Evolutionary conservation across 92 coral and sea anemone genomes (phyloP), one percentile per base, ranked within the genome.

Genomic region (Zoanthus sociatus): DNA sequence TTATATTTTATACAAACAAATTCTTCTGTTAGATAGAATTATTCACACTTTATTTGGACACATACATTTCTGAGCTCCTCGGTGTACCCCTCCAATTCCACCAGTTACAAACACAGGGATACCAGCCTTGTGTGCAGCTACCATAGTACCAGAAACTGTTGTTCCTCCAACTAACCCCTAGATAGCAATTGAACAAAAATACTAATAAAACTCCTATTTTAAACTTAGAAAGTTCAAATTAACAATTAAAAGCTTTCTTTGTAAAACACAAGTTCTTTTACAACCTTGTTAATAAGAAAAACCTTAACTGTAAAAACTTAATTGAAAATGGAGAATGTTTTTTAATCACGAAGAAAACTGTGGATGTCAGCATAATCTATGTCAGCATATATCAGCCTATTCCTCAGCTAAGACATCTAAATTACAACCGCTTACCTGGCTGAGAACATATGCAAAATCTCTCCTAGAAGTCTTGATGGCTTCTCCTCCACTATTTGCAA

Each of bases 41-140:
- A 6, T 67, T 44, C 42, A 67, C 14, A 33, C 12, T 30, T 3
- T 54, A 51, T 1, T 48, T 6, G 18, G 20, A 16, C 70, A 87
- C 98, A 89, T 75, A 97, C 99, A 88, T 86, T 92, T 86, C 14
- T 90, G 92, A 66, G 98, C 99, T 76, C 92, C 98, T 75, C 93
- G 91, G 83, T 97, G 99, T 6, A 97, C 99, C 74, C 99, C 99
- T 10, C 99, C 99, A 79, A 97, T 95, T 0, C 99, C 99, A 16
- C 99, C 99, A 54, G 99, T 97, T 14, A 97, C 95, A 95, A 97
- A 97, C 56, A 97, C 94, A 76, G 96, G 94, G 30, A 97, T 97
- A 32, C 99, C 99, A 82, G 95, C 93, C 79, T 79, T 90, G 51
- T 95, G 87, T 31, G 99, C 99, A 10, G 97, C 95, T 73, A 95